These are phyloP conservation scores for Anabacerthia variegaticeps DNA, from an alignment of 2,797 vertebrate genomes.

Conservation along the genomic window DNA sequence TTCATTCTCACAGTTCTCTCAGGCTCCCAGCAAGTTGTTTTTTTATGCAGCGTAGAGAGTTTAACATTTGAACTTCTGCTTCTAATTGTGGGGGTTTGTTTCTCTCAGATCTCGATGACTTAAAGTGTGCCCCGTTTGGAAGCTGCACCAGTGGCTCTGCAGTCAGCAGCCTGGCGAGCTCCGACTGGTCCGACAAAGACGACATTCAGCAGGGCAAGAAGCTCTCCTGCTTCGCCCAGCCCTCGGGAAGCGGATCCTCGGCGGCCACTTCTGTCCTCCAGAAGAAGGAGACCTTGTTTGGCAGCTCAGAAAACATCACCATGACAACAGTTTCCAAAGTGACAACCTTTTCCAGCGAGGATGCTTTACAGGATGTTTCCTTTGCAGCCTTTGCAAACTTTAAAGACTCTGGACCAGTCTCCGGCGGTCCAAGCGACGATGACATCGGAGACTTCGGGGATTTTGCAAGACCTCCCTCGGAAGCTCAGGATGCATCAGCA, in stretches of 20 bases:
- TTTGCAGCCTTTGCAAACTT: conserved; percentile 85
- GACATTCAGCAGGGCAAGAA: conserved; percentile 82
- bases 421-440: conserved; percentile 53
- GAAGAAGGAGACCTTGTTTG: conserved; percentile 87
- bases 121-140: conserved; percentile 91
- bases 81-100: conserved; percentile 70
- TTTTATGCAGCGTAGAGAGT: not conserved
- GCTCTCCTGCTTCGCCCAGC: conserved; percentile 67
- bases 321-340: conserved; percentile 82
- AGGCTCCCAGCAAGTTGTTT: not conserved
- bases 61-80: not conserved
- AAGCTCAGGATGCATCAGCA: conserved; percentile 75
- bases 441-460: conserved; percentile 83
- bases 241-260: conserved; percentile 74
- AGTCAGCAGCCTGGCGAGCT: conserved; percentile 84
- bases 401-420: conserved; percentile 21
- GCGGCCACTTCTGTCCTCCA: conserved; percentile 80
- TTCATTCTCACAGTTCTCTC: not conserved
- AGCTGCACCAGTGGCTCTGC: conserved; percentile 78
- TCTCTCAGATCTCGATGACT: conserved; percentile 91
- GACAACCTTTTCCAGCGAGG: conserved; percentile 81
- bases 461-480: conserved; percentile 80
- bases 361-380: conserved; percentile 73
- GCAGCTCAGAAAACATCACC: conserved; percentile 88
- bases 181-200: conserved; percentile 91